Conservation (phyloP, 64 coral and sea anemone species). For the Porites lutea region DNA sequence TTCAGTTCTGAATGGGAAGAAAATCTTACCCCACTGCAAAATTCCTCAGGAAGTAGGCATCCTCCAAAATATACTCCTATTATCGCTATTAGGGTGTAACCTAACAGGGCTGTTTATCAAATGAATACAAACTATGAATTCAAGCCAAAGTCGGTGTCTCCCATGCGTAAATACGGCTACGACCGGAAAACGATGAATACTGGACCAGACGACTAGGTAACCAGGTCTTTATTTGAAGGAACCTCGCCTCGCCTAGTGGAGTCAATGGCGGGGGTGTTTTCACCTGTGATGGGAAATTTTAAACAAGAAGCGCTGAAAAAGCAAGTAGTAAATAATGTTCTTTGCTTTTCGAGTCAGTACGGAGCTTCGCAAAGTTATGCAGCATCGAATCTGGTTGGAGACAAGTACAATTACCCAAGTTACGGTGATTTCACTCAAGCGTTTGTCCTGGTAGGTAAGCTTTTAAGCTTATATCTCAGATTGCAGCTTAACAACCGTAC, state of each 20-base stretch:
- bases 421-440: slow-evolving; percentile 95
- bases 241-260: neutral
- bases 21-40: neutral
- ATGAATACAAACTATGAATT: neutral
- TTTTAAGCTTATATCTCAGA: too few species aligned
- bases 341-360: slow-evolving; percentile 95
- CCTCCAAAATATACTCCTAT: neutral
- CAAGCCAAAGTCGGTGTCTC: neutral
- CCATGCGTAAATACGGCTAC: neutral
- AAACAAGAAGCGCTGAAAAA: neutral
- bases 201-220: slow-evolving; percentile 13
- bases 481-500: too few species aligned
- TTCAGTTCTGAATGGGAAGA: neutral
- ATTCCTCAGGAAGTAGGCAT: neutral
- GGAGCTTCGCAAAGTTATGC: slow-evolving; percentile 71
- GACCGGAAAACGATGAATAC: neutral
- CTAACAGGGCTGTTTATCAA: neutral
- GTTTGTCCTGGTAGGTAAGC: slow-evolving; percentile 86
- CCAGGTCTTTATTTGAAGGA: neutral
- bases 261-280: neutral
- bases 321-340: slow-evolving; percentile 63
- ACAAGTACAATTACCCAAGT: slow-evolving; percentile 71
- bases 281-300: neutral
- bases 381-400: slow-evolving; percentile 78
- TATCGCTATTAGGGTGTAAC: neutral